These are phyloP conservation scores for Coreoperca whiteheadi DNA, from an alignment of 2,113 vertebrate genomes.

Conservation along the genomic window DNA sequence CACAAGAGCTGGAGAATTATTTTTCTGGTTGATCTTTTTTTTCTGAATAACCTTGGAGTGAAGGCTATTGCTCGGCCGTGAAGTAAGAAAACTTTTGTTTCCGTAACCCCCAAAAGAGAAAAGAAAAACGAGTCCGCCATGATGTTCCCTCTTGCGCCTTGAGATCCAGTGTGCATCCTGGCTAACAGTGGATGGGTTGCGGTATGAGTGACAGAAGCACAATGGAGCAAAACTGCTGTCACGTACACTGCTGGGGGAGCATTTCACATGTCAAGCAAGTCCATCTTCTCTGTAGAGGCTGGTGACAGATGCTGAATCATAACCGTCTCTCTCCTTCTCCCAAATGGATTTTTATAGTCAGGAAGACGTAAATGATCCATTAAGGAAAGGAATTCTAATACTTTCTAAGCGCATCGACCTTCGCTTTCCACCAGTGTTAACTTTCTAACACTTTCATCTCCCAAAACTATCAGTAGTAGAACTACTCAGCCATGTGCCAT, in stretches of 20 bases:
- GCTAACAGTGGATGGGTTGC: neutral
- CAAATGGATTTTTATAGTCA: slow-evolving; percentile 14
- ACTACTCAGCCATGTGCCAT: neutral
- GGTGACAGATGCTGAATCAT: slow-evolving; percentile 28
- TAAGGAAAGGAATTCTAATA: neutral
- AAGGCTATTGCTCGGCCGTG: neutral
- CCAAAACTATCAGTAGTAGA: neutral
- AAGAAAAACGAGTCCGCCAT: neutral
- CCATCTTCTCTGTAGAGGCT: slow-evolving; percentile 7
- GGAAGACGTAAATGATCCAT: slow-evolving; percentile 10
- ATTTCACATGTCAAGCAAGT: slow-evolving; percentile 35
- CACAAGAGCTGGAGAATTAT: slow-evolving; percentile 18
- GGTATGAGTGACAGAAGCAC: slow-evolving; percentile 19
- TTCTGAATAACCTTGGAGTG: neutral
- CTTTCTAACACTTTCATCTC: slow-evolving; percentile 7
- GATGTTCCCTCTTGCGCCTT: neutral
- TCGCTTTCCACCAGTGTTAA: neutral
- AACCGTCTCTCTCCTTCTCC: neutral
- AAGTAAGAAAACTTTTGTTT: slow-evolving; percentile 8
- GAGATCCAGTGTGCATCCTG: neutral
- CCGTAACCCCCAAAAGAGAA: neutral
- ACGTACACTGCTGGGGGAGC: neutral
- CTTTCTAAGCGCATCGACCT: neutral
- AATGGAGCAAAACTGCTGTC: slow-evolving; percentile 37
- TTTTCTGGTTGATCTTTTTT: neutral